These are phyloP conservation scores for Marronus borbonicus DNA, from an alignment of 2,888 invertebrate genomes.

Conservation along the genomic window DNA sequence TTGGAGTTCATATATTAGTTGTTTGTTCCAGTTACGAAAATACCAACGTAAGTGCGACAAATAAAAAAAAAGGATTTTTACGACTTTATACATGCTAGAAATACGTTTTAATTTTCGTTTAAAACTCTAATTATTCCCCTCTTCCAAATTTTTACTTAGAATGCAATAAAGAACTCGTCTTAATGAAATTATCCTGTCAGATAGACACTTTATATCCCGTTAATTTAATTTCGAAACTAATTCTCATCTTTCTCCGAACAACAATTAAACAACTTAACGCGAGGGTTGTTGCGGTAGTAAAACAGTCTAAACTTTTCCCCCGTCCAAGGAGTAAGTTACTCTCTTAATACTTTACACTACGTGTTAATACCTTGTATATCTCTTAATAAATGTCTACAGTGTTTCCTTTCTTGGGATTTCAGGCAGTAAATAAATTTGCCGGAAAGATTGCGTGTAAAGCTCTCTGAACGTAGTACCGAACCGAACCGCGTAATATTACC, in stretches of 20 bases:
- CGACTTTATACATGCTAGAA: too few species aligned
- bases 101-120: too few species aligned
- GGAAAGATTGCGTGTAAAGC: slow-evolving; percentile 15
- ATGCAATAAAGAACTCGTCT: too few species aligned
- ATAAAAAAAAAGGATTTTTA: too few species aligned
- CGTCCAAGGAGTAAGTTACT: slow-evolving; percentile 4
- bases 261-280: slow-evolving; percentile 25
- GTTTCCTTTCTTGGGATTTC: slow-evolving; percentile 7
- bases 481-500: too few species aligned
- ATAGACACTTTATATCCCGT: slow-evolving; percentile 1
- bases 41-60: too few species aligned
- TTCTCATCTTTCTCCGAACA: slow-evolving; percentile 1
- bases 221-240: slow-evolving; percentile 16
- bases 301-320: slow-evolving; percentile 19
- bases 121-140: too few species aligned
- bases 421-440: slow-evolving; percentile 21
- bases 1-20: too few species aligned
- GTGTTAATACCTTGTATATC: slow-evolving; percentile 19
- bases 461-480: neutral
- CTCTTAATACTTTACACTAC: slow-evolving; percentile 14
- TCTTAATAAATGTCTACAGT: slow-evolving; percentile 16
- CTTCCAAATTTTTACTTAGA: too few species aligned
- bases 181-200: too few species aligned
- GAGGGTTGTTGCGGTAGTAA: slow-evolving; percentile 16
- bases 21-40: too few species aligned